Evolutionary conservation across 2,113 vertebrate species (phyloP).

Genomic region (Chionomys nivalis): DNA sequence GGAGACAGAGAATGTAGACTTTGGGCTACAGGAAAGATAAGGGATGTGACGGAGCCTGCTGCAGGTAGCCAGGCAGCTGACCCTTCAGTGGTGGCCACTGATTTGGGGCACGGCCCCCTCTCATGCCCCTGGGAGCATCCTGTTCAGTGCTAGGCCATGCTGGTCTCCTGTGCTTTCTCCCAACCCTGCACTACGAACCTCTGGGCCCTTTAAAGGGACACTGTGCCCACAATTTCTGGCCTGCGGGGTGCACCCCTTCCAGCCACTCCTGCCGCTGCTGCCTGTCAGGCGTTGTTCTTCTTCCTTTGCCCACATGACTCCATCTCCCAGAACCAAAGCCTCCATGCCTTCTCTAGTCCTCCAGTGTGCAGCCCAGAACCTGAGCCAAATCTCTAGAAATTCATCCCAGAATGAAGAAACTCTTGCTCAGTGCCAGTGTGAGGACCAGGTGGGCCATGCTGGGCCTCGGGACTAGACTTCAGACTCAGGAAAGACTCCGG

Average conservation of each 20-base stretch:
- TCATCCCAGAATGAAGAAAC: background rate
- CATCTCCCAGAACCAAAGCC: background rate
- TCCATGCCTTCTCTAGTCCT: background rate
- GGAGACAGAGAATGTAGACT: accelerated
- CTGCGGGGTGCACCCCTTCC: background rate
- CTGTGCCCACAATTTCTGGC: background rate
- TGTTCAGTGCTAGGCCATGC: accelerated
- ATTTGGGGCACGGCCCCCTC: accelerated
- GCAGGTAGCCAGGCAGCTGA: background rate
- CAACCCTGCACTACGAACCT: background rate
- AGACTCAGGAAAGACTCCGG: background rate
- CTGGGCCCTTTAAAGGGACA: background rate
- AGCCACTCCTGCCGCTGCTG: background rate
- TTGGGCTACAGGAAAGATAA: background rate
- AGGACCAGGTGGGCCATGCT: background rate
- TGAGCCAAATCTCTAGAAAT: background rate
- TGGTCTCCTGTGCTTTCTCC: background rate
- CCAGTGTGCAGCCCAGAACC: background rate
- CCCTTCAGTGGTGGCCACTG: background rate
- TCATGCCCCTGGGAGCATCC: no score
- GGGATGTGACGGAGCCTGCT: background rate
- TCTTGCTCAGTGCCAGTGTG: background rate
- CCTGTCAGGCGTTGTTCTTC: background rate
- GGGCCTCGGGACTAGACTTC: background rate
- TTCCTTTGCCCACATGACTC: no score